Evolutionary conservation across 1,140 invertebrate genomes (phyloP).

Genomic region (Drosophila malerkotliana): DNA sequence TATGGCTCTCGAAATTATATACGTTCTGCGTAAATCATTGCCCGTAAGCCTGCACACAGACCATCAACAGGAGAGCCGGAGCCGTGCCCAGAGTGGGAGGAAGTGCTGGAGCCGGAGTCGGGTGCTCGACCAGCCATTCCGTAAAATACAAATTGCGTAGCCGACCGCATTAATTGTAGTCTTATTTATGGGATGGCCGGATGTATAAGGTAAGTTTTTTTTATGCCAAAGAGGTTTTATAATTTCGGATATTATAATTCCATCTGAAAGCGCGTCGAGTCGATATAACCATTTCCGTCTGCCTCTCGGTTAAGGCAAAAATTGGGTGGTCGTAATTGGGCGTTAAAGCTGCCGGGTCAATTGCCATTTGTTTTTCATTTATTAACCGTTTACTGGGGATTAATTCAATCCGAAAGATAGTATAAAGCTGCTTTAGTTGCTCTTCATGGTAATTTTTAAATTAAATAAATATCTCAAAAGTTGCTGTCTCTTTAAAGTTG

Average conservation of each 20-base stretch:
- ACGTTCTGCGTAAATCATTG: slow-evolving; percentile 69
- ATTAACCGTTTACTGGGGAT: not conserved
- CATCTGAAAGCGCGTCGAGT: not conserved
- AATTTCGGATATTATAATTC: slow-evolving; percentile 1
- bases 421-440: too few species aligned
- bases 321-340: not conserved
- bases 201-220: not conserved
- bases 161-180: slow-evolving; percentile 58
- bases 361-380: not conserved
- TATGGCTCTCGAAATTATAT: slow-evolving; percentile 48
- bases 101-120: not conserved
- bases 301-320: not conserved
- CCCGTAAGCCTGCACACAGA: slow-evolving; percentile 41
- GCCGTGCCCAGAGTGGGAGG: not conserved
- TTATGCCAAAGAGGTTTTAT: not conserved
- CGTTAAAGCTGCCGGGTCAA: not conserved
- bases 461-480: too few species aligned
- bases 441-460: too few species aligned
- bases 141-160: slow-evolving; percentile 60
- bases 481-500: too few species aligned
- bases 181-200: slow-evolving; percentile 44
- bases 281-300: not conserved
- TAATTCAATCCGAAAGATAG: too few species aligned
- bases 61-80: not conserved
- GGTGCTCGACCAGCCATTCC: not conserved